A percentile compares a stretch with the other conserved stretches of the same genome.
phyloP scores from a whole-genome alignment of 2,888 invertebrate species.

The Mesorhabditis sp. region DNA sequence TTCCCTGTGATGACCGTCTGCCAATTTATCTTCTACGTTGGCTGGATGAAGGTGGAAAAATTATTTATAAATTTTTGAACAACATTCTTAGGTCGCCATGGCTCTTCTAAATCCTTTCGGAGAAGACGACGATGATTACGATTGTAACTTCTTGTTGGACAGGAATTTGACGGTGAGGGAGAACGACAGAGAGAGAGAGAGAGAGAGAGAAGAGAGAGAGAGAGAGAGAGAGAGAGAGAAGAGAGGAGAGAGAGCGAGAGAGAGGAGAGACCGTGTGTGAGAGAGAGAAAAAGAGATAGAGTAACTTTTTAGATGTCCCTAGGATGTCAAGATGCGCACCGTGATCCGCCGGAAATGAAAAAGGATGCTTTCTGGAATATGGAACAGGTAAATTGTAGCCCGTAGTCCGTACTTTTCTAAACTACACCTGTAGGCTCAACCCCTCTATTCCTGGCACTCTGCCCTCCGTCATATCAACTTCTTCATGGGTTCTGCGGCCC shows the following conservation, averaged over 20 bases:
- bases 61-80: neutral
- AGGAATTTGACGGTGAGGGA: slow-evolving; percentile 25
- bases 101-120: slow-evolving; percentile 35
- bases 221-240: too few species aligned
- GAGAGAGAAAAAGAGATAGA: too few species aligned
- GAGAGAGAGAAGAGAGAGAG: too few species aligned
- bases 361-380: slow-evolving; percentile 34
- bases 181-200: too few species aligned
- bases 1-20: slow-evolving; percentile 34
- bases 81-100: slow-evolving; percentile 25
- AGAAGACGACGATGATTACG: slow-evolving; percentile 37
- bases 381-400: neutral
- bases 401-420: neutral
- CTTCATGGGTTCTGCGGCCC: slow-evolving; percentile 26
- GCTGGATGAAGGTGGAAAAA: slow-evolving; percentile 27
- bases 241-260: too few species aligned
- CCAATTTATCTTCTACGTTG: slow-evolving; percentile 35
- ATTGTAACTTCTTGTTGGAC: slow-evolving; percentile 34
- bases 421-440: too few species aligned
- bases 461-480: slow-evolving; percentile 32
- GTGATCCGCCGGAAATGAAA: slow-evolving; percentile 26
- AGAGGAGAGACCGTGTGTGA: too few species aligned
- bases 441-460: slow-evolving; percentile 27
- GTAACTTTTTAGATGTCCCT: neutral
- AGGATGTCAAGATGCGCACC: slow-evolving; percentile 22